Evolutionary conservation across 2,113 vertebrate species (phyloP).

Genomic region (Emydocephalus ijimae): DNA sequence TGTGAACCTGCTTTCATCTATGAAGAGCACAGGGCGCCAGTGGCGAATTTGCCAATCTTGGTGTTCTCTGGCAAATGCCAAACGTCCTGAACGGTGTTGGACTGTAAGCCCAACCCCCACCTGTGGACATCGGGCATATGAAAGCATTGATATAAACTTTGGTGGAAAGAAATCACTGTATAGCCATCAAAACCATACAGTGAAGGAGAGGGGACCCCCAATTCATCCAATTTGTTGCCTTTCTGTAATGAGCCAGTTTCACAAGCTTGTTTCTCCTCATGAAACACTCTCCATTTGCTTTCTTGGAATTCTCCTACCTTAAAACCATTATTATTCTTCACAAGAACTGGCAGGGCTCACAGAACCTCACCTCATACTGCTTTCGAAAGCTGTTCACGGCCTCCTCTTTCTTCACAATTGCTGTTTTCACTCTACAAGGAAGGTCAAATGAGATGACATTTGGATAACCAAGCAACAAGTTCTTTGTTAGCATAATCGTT

Average conservation of each 20-base stretch:
- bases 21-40: too few species aligned
- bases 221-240: background rate
- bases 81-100: too few species aligned
- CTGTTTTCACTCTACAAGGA: conserved; percentile 82
- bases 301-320: background rate
- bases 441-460: background rate
- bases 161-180: background rate
- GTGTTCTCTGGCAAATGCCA: too few species aligned
- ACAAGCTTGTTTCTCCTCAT: background rate
- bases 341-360: rapidly evolving
- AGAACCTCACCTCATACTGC: conserved; percentile 80
- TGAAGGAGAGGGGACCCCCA: rapidly evolving
- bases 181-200: background rate
- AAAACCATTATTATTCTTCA: background rate
- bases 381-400: conserved; percentile 79
- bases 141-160: background rate
- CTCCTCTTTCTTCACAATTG: conserved; percentile 88
- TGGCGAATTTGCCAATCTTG: too few species aligned
- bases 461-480: background rate
- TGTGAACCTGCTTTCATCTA: too few species aligned
- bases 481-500: background rate
- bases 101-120: too few species aligned
- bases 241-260: background rate
- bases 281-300: background rate
- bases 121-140: too few species aligned